A percentile compares a stretch with the other conserved stretches of the same genome.
phyloP scores from a whole-genome alignment of 2,888 invertebrate genomes.

The Euzophera pinguis region DNA sequence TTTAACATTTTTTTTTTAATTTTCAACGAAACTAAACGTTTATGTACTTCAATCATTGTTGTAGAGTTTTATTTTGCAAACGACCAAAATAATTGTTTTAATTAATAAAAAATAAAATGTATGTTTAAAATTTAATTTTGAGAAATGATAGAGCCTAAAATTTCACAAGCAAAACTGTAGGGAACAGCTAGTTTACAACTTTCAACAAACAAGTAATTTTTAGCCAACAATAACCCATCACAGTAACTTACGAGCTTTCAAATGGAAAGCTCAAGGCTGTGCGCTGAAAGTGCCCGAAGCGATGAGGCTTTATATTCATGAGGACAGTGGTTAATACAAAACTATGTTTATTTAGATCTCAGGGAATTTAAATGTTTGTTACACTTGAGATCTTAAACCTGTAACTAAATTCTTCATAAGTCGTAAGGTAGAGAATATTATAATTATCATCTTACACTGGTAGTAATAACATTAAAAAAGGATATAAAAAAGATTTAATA shows the following conservation, averaged over 20 bases:
- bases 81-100: too few relatives aligned
- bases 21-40: too few relatives aligned
- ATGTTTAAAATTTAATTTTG: too few relatives aligned
- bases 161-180: slow-evolving; percentile 9
- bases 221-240: slow-evolving; percentile 41
- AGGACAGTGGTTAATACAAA: slow-evolving; percentile 44
- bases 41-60: too few relatives aligned
- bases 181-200: slow-evolving; percentile 33
- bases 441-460: neutral
- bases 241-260: slow-evolving; percentile 39
- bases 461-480: too few relatives aligned
- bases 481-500: too few relatives aligned
- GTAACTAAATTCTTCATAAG: neutral
- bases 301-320: slow-evolving; percentile 62
- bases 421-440: too few relatives aligned
- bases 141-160: neutral
- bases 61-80: too few relatives aligned
- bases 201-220: slow-evolving; percentile 44
- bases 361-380: slow-evolving; percentile 11
- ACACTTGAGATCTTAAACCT: neutral
- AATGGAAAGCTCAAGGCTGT: slow-evolving; percentile 34
- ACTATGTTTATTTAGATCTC: slow-evolving; percentile 24
- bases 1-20: too few relatives aligned
- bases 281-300: slow-evolving; percentile 59
- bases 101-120: too few relatives aligned